Evolutionary conservation across 23 tunicate species (phyloP).

Genomic region (Clavelina lepadiformis): DNA sequence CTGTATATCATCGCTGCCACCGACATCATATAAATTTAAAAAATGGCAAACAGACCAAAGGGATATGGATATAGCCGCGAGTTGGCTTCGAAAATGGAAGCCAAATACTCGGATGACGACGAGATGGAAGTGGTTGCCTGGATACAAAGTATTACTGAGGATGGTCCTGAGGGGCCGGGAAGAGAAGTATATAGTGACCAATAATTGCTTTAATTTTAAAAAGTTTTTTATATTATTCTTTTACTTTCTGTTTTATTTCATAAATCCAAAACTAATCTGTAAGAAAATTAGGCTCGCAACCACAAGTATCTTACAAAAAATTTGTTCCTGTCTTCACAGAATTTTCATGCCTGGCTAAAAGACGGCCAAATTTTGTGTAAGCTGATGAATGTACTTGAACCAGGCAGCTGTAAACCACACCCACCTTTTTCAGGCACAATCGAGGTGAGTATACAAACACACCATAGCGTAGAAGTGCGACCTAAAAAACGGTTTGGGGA

Average conservation of each 20-base stretch:
- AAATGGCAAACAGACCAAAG: conserved; percentile 92
- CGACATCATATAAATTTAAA: too few relatives aligned
- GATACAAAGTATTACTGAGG: conserved; percentile 33
- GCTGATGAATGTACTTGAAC: conserved; percentile 51
- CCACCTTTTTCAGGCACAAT: conserved; percentile 12
- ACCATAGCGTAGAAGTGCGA: too few relatives aligned
- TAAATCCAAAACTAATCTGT: too few relatives aligned
- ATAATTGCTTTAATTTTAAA: too few relatives aligned
- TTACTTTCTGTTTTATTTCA: too few relatives aligned
- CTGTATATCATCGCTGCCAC: too few relatives aligned
- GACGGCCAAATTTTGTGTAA: conserved; percentile 62
- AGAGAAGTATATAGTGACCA: conserved; percentile 18
- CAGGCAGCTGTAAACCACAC: conserved; percentile 41
- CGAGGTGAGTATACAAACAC: conserved; percentile 12
- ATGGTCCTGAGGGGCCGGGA: conserved; percentile 15
- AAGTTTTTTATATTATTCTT: too few relatives aligned
- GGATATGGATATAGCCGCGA: conserved; percentile 85
- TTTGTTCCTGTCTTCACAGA: too few relatives aligned
- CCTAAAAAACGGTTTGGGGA: too few relatives aligned
- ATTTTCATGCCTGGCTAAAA: conserved; percentile 71
- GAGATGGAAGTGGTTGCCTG: conserved; percentile 61
- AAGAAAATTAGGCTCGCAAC: too few relatives aligned
- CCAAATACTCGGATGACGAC: conserved; percentile 79
- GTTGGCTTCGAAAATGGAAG: conserved; percentile 52
- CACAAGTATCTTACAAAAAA: too few relatives aligned